Conservation (phyloP, 1,140 invertebrate species). For the Vollenhovia emeryi region DNA sequence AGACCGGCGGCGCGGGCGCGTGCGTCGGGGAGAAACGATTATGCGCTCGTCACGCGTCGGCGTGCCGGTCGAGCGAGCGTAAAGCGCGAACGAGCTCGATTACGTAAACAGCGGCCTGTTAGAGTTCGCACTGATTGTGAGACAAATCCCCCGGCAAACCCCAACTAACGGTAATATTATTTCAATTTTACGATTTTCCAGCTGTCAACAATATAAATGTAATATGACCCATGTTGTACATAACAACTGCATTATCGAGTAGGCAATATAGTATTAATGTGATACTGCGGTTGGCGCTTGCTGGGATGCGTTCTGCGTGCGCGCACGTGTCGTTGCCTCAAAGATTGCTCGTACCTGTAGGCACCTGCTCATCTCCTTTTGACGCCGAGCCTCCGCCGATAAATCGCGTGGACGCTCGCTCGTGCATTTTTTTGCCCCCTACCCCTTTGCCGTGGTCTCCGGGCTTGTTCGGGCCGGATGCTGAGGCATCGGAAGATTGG, state of each 20-base stretch:
- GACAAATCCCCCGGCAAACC: too few relatives aligned
- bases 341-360: not conserved
- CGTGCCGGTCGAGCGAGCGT: conserved; percentile 5
- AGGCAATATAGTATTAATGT: too few relatives aligned
- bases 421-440: not conserved
- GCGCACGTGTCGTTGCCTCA: not conserved
- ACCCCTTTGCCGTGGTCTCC: too few relatives aligned
- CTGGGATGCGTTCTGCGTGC: not conserved
- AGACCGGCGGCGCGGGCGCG: not conserved
- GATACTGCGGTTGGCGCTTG: too few relatives aligned
- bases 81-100: conserved; percentile 27
- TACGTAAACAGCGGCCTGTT: conserved; percentile 19
- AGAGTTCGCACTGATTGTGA: not conserved
- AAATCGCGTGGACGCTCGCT: not conserved
- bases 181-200: too few relatives aligned
- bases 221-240: too few relatives aligned
- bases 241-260: too few relatives aligned
- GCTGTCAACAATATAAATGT: too few relatives aligned
- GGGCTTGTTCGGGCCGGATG: not conserved
- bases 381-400: not conserved
- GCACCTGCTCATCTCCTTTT: not conserved
- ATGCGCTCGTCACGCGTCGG: not conserved
- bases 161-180: too few relatives aligned
- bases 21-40: not conserved
- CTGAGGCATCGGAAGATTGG: not conserved